Evolutionary conservation across 1,140 invertebrate genomes (phyloP).

Genomic region (Zaprionus capensis): DNA sequence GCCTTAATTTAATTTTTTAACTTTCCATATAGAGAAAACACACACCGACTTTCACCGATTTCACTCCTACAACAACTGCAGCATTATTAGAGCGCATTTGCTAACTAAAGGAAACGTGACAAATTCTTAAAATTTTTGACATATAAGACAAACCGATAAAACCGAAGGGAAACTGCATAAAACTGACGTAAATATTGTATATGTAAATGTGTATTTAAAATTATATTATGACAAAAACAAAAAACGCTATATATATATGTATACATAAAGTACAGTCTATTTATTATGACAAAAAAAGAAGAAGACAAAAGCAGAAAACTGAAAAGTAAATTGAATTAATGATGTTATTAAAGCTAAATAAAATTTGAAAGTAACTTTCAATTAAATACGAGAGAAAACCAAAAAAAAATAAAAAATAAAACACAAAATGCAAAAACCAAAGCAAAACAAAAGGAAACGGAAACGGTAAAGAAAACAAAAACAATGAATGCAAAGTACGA

Average conservation of each 20-base stretch:
- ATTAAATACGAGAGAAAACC: slow-evolving; percentile 71
- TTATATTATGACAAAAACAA: slow-evolving; percentile 65
- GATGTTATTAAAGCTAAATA: slow-evolving; percentile 74
- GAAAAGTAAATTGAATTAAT: slow-evolving; percentile 52
- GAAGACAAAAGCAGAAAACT: slow-evolving; percentile 6
- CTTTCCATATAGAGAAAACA: background rate
- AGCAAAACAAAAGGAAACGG: slow-evolving; percentile 23
- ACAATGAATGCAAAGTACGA: slow-evolving; percentile 29
- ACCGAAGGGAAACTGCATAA: slow-evolving; percentile 49
- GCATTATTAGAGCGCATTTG: slow-evolving; percentile 21
- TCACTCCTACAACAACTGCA: slow-evolving; percentile 18
- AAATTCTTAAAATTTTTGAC: slow-evolving; percentile 50
- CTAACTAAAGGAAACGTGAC: slow-evolving; percentile 29
- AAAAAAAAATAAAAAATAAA: slow-evolving; percentile 23
- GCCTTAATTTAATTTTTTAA: background rate
- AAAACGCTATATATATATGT: slow-evolving; percentile 64
- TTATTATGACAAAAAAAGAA: slow-evolving; percentile 51
- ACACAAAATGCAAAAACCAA: slow-evolving; percentile 15
- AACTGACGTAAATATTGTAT: slow-evolving; percentile 79
- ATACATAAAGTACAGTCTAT: slow-evolving; percentile 70
- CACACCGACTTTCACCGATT: slow-evolving; percentile 22
- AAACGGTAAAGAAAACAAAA: slow-evolving; percentile 42
- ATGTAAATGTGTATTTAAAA: slow-evolving; percentile 83
- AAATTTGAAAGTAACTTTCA: slow-evolving; percentile 79
- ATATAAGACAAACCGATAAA: slow-evolving; percentile 52